Percentiles rank a stretch among this genome's conserved stretches.
phyloP scores from a whole-genome alignment of 2,113 vertebrate species.

The Erpornis zantholeuca region DNA sequence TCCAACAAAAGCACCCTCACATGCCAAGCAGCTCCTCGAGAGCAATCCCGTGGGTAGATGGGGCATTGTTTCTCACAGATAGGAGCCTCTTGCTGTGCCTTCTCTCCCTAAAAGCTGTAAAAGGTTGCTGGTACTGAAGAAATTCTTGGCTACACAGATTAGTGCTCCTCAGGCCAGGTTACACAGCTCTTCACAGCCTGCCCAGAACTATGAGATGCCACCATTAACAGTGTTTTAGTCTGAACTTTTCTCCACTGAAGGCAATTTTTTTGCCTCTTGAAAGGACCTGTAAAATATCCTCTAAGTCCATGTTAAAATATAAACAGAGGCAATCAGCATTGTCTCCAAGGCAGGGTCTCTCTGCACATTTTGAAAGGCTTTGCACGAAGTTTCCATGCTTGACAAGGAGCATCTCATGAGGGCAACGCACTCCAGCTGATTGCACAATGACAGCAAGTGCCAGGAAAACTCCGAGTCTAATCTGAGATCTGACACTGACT shows the following conservation, averaged over 20 bases:
- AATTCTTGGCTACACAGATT: not conserved
- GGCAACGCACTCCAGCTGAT: not conserved
- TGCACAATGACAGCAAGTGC: conserved; percentile 1
- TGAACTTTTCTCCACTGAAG: not conserved
- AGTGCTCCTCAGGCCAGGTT: not conserved
- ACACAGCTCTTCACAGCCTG: not conserved
- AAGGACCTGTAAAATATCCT: not conserved
- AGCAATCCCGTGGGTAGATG: rapidly evolving
- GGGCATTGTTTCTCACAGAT: not conserved
- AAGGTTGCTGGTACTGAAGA: not conserved
- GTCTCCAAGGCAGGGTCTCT: not conserved
- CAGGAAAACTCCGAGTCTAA: conserved; percentile 15
- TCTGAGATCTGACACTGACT: conserved; percentile 32
- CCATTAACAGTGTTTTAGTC: not conserved
- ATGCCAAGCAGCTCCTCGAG: not conserved
- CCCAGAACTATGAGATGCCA: not conserved
- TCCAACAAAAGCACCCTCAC: not conserved
- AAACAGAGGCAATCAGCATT: not conserved
- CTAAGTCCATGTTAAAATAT: not conserved
- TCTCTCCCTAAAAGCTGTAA: not conserved
- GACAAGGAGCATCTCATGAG: not conserved
- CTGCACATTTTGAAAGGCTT: not conserved
- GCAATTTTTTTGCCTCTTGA: not conserved
- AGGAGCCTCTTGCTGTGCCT: not conserved
- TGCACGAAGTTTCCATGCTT: not conserved